A percentile compares a stretch with the other conserved stretches of the same genome.
Conservation (phyloP, 2,888 invertebrate genomes). For the Dasypogon diadema region DNA sequence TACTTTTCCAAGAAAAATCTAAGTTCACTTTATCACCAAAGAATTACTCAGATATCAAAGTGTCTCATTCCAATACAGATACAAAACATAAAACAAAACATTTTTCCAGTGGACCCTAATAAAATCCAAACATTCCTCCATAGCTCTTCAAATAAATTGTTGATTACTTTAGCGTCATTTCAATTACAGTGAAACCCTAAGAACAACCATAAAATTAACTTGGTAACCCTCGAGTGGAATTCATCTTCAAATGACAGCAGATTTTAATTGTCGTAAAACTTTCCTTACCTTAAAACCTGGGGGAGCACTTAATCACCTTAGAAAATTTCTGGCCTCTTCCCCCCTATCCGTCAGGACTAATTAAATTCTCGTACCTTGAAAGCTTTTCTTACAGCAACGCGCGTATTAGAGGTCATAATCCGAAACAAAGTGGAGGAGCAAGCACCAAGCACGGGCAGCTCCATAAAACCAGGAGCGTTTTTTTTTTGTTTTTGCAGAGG, state of each 20-base stretch:
- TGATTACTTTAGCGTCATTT: not conserved
- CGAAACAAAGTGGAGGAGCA: not conserved
- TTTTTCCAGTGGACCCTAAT: too few relatives aligned
- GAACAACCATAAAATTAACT: slow-evolving; percentile 27
- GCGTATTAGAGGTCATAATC: slow-evolving; percentile 26
- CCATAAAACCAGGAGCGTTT: not conserved
- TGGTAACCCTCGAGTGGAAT: not conserved
- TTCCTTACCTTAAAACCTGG: not conserved
- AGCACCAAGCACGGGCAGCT: not conserved
- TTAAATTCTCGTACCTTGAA: slow-evolving; percentile 28
- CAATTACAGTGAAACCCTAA: not conserved
- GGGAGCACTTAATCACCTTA: slow-evolving; percentile 39
- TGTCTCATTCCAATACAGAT: too few relatives aligned
- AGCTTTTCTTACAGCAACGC: not conserved
- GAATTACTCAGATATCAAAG: too few relatives aligned
- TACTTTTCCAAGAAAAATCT: too few relatives aligned
- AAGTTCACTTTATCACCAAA: too few relatives aligned
- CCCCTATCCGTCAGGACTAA: not conserved
- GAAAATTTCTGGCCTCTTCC: slow-evolving; percentile 6
- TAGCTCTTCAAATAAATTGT: too few relatives aligned
- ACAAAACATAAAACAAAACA: too few relatives aligned
- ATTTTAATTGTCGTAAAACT: slow-evolving; percentile 46
- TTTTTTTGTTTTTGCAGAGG: too few relatives aligned
- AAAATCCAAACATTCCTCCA: too few relatives aligned
- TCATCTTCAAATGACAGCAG: slow-evolving; percentile 24